Conservation (phyloP, 2,113 vertebrate species). For the Carollia perspicillata region DNA sequence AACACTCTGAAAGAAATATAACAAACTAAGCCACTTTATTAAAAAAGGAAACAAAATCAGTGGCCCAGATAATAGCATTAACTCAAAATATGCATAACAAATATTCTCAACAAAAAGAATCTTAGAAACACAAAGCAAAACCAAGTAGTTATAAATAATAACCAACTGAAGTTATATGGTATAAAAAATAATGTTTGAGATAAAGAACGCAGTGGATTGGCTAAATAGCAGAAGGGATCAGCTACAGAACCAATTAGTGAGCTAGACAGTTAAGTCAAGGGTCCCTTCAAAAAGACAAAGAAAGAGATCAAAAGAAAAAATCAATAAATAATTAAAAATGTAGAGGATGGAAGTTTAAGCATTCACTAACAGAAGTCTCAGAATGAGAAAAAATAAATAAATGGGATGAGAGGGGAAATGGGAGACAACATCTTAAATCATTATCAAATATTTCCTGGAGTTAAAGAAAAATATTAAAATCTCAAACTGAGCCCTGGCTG, state of each 20-base stretch:
- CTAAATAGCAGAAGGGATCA: background rate
- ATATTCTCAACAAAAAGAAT: background rate
- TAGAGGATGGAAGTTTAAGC: background rate
- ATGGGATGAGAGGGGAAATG: background rate
- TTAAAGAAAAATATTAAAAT: background rate
- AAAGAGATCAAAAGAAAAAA: background rate
- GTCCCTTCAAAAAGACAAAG: background rate
- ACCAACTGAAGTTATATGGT: background rate
- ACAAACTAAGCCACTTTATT: background rate
- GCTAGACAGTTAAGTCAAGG: background rate
- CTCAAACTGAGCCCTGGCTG: no score
- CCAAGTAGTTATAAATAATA: background rate
- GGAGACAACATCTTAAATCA: background rate
- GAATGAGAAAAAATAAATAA: background rate
- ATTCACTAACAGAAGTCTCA: background rate
- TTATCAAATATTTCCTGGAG: background rate
- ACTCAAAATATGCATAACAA: background rate
- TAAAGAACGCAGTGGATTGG: background rate
- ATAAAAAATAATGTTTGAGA: background rate
- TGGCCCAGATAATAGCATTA: background rate
- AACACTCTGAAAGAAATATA: background rate
- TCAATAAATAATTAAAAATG: background rate
- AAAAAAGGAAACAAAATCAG: constrained; percentile 21
- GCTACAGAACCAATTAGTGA: background rate
- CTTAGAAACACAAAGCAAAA: background rate